Conservation (phyloP, 2,113 vertebrate species). For the Silurus meridionalis region DNA sequence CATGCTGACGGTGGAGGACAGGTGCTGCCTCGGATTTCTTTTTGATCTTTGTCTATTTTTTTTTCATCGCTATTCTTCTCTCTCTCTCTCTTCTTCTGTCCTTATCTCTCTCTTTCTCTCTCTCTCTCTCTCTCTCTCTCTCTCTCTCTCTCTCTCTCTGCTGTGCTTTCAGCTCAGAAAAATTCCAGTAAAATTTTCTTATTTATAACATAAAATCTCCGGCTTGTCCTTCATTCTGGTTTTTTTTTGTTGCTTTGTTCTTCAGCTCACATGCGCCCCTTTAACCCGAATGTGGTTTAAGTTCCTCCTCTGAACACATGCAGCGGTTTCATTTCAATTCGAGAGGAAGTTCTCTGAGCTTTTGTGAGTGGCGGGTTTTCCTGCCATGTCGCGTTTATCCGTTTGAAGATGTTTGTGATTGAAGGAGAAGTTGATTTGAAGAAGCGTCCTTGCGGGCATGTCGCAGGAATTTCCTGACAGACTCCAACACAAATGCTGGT, state of each 20-base stretch:
- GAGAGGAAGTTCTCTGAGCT: slow-evolving; percentile 2
- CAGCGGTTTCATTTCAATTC: not conserved
- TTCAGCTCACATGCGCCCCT: not conserved
- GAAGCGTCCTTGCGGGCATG: not conserved
- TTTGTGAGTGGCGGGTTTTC: slow-evolving; percentile 17
- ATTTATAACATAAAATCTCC: not conserved
- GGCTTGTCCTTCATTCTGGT: not conserved
- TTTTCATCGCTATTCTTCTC: not conserved
- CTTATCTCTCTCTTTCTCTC: not conserved
- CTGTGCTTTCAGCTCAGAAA: not conserved
- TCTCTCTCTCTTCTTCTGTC: not conserved
- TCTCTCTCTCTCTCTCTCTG: not conserved
- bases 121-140: not conserved
- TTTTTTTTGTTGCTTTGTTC: not conserved
- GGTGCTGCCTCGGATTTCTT: not conserved
- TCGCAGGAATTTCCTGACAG: slow-evolving; percentile 10
- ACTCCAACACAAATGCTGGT: not conserved
- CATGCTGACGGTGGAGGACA: slow-evolving; percentile 7
- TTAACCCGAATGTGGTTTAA: slow-evolving; percentile 10
- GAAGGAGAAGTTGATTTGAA: slow-evolving; percentile 29
- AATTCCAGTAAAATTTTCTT: not conserved
- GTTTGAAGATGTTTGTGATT: slow-evolving; percentile 6
- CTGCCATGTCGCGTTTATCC: slow-evolving; percentile 5
- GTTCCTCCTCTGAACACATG: slow-evolving; percentile 9
- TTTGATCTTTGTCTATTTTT: slow-evolving; percentile 27